These are phyloP conservation scores for Sussaba pulchella DNA, from an alignment of 2,888 invertebrate species.

Conservation along the genomic window DNA sequence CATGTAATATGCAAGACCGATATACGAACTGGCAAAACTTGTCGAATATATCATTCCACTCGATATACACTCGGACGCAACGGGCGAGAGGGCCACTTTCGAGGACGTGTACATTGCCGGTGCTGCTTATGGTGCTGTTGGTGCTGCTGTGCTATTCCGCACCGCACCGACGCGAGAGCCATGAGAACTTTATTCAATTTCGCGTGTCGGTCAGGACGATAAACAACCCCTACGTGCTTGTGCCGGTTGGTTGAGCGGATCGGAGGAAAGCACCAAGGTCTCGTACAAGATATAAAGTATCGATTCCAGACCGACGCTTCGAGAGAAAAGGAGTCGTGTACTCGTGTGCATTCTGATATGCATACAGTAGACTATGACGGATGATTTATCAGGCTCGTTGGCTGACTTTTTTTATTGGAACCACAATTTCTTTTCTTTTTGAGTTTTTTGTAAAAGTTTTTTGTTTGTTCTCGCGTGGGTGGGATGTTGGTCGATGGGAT, in stretches of 20 bases:
- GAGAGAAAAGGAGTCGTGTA: conserved; percentile 6
- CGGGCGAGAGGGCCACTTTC: conserved; percentile 11
- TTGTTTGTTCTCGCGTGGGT: too few relatives aligned
- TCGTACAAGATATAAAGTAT: conserved; percentile 42
- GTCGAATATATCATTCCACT: conserved; percentile 81
- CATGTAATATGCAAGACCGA: conserved; percentile 77
- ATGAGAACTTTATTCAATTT: conserved; percentile 78
- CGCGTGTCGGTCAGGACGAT: conserved; percentile 69
- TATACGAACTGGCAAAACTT: conserved; percentile 75
- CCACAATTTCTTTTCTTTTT: conserved; percentile 4
- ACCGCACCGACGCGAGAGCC: conserved; percentile 42
- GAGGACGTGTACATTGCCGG: conserved; percentile 16
- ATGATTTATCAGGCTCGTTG: conserved; percentile 35
- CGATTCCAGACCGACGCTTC: conserved; percentile 16
- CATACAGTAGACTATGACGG: conserved; percentile 21
- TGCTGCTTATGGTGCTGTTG: conserved; percentile 13
- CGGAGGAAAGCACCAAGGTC: conserved; percentile 14
- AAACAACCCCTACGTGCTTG: conserved; percentile 67
- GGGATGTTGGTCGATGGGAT: too few relatives aligned
- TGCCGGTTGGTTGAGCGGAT: conserved; percentile 7
- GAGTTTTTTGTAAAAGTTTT: too few relatives aligned
- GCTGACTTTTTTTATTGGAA: conserved; percentile 34
- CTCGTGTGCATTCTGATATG: conserved; percentile 19
- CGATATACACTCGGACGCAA: conserved; percentile 74
- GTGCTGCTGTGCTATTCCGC: conserved; percentile 37